These are phyloP conservation scores for Heterotilapia buettikoferi DNA, from an alignment of 2,113 vertebrate genomes.

Conservation along the genomic window DNA sequence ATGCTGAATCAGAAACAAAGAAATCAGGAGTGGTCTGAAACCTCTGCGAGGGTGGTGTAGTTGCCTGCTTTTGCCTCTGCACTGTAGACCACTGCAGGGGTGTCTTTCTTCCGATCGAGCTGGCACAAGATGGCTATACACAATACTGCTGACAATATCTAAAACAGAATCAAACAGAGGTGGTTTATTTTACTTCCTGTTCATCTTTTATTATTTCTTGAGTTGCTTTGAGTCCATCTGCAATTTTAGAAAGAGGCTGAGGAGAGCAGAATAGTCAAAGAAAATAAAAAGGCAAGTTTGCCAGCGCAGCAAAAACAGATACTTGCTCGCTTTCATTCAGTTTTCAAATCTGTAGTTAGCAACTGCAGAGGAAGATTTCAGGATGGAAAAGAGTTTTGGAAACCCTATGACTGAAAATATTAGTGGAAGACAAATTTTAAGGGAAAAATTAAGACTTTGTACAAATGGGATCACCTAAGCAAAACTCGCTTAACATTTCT, in stretches of 20 bases:
- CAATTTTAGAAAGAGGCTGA: not conserved
- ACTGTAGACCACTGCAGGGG: constrained; percentile 30
- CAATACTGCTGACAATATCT: constrained; percentile 19
- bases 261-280: not conserved
- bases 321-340: not conserved
- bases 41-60: not conserved
- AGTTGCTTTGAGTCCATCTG: not conserved
- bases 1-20: not conserved
- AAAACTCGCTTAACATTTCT: not conserved
- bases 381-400: not conserved
- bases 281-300: not conserved
- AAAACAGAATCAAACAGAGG: not conserved
- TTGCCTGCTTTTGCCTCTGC: constrained; percentile 40
- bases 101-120: constrained; percentile 11
- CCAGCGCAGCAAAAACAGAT: not conserved
- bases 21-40: not conserved
- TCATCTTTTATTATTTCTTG: not conserved
- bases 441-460: not conserved
- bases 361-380: not conserved
- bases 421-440: not conserved
- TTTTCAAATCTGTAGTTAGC: not conserved
- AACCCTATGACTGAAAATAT: not conserved
- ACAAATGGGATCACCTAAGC: not conserved
- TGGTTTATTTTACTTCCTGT: not conserved
- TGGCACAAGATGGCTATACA: constrained; percentile 18